These are phyloP conservation scores for Myzus persicae DNA, from an alignment of 1,140 invertebrate species.

Conservation along the genomic window DNA sequence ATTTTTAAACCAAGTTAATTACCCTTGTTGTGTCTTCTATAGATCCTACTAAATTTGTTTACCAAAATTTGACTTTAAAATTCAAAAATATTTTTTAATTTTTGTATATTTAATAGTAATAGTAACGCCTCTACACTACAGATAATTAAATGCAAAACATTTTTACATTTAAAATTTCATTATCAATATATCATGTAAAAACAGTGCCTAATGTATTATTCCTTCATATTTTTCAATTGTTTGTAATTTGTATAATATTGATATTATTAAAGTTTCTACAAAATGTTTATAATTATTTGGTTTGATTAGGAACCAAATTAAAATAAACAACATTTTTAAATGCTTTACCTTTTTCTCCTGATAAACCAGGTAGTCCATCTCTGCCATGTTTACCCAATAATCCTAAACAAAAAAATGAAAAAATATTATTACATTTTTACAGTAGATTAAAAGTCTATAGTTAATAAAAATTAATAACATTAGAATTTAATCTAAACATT, in stretches of 20 bases:
- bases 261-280: background rate
- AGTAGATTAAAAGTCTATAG: background rate
- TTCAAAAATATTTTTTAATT: too few species aligned
- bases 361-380: constrained; percentile 70
- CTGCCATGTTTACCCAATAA: constrained; percentile 75
- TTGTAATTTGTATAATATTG: background rate
- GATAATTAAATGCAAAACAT: too few species aligned
- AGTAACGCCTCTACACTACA: too few species aligned
- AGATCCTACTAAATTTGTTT: too few species aligned
- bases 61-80: too few species aligned
- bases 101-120: too few species aligned
- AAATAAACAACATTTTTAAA: background rate
- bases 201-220: too few species aligned
- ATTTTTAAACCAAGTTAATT: too few species aligned
- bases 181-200: too few species aligned
- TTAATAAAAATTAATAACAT: background rate
- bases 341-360: constrained; percentile 61
- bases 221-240: background rate
- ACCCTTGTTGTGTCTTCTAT: too few species aligned
- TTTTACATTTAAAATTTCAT: too few species aligned
- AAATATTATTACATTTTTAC: background rate
- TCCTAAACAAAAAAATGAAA: constrained; percentile 62
- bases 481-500: background rate
- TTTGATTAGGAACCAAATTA: background rate
- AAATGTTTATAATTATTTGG: background rate